These are phyloP conservation scores for Neelides sp. DNA, from an alignment of 1,140 invertebrate genomes.

Conservation along the genomic window DNA sequence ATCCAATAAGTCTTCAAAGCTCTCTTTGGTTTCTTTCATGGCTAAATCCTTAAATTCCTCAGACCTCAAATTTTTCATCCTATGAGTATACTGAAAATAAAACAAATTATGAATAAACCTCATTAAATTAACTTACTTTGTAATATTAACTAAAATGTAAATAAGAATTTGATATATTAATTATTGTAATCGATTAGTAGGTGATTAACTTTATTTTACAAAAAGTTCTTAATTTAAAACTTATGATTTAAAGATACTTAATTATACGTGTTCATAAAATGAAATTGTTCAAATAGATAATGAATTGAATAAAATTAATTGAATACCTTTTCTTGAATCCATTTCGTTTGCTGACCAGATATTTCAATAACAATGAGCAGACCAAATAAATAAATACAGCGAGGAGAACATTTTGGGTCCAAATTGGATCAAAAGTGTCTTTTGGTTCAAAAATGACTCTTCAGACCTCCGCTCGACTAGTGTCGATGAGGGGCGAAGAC, in stretches of 20 bases:
- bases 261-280: neutral
- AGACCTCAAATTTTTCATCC: neutral
- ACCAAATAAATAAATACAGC: too few species aligned
- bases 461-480: too few species aligned
- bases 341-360: too few species aligned
- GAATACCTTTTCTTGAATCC: neutral
- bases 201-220: too few species aligned
- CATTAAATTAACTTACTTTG: too few species aligned
- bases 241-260: neutral
- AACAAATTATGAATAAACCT: too few species aligned
- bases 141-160: neutral
- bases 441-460: too few species aligned
- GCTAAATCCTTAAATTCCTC: constrained; percentile 3
- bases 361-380: too few species aligned
- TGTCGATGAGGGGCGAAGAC: too few species aligned
- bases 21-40: neutral
- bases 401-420: too few species aligned
- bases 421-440: too few species aligned
- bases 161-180: neutral
- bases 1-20: constrained; percentile 30
- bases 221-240: neutral
- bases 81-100: constrained; percentile 8
- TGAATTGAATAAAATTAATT: neutral
- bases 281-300: neutral
- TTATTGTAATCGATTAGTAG: too few species aligned